Percentiles rank a stretch among this genome's conserved stretches.
Evolutionary conservation across 2,888 invertebrate genomes (phyloP).

Genomic region (Aethes cnicana): DNA sequence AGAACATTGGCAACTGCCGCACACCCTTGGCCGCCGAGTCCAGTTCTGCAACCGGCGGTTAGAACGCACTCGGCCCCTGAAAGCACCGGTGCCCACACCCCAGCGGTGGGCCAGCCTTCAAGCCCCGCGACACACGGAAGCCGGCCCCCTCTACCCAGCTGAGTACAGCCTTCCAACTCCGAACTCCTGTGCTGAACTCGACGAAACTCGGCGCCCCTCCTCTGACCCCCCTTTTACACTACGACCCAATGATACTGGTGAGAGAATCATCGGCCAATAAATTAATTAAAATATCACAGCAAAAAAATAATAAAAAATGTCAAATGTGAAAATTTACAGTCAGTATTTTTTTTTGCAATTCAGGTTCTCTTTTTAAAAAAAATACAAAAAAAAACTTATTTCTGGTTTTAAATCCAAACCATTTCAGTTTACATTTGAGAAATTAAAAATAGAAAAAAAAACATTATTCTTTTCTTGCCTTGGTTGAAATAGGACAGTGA

Average conservation of each 20-base stretch:
- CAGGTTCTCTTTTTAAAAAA: no score
- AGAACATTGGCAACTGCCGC: constrained; percentile 84
- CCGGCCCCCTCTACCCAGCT: constrained; percentile 78
- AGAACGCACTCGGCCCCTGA: constrained; percentile 89
- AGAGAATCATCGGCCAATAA: constrained; percentile 55
- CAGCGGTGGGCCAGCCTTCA: constrained; percentile 74
- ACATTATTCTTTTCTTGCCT: no score
- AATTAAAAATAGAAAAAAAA: no score
- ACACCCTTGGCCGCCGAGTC: constrained; percentile 91
- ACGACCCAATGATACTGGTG: constrained; percentile 62
- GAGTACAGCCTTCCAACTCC: constrained; percentile 83
- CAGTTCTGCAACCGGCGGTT: constrained; percentile 87
- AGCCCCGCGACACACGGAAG: constrained; percentile 66
- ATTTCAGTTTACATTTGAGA: no score
- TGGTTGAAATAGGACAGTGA: no score
- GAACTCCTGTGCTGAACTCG: constrained; percentile 83
- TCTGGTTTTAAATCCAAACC: no score
- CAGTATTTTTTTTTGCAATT: no score
- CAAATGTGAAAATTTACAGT: not conserved
- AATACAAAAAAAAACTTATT: no score
- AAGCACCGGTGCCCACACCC: constrained; percentile 72
- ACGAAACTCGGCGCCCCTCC: constrained; percentile 80
- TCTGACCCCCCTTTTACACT: constrained; percentile 66
- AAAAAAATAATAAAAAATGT: not conserved
- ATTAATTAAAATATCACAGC: not conserved